Base-by-base conservation (phyloP, 2,797 vertebrate species). In the Scomberomorus guttatus region DNA sequence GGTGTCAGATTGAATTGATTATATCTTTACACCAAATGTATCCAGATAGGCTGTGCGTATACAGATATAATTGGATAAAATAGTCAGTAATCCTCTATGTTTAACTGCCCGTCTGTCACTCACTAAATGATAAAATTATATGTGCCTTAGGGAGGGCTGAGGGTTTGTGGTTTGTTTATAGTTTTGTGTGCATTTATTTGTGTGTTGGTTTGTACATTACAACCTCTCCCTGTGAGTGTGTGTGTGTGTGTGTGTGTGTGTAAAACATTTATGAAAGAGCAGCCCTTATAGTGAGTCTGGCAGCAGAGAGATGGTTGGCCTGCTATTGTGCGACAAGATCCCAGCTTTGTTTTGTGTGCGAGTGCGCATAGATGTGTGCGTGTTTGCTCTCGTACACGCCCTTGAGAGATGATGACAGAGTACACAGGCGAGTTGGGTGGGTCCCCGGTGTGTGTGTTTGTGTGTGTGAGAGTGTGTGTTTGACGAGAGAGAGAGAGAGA, bases 391-490 rank as follows among this genome's bases (percentile, higher is more conserved):
- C 59, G 64, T 61, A 70, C 74, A 82, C 66, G 68, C 84, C 77
- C 85, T 84, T 85, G 88, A 87, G 79, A 82, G 86, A 87, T 87
- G 81, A 88, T 90, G 88, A 92, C 86, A 92, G 81, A 78, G 80
- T 39, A 81, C 80, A 79, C 71, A 61, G 67, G 54, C 77, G 44
- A 81, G 80, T 80, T 88, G 84, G 82, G 91, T 87, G 88, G 82
- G 84, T 87, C 80, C 65, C 52, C 27, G 13, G 68, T 85, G 70
- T 77, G 60, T 63, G 8, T 77, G 69, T 80, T 37, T 72, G 72
- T 54, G 62, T 60, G 77, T 67, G 70, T 52, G 64, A 60, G 76
- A 60, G 76, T 48, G 48, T 74, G 75, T 57, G 58, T 63, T 59
- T 71, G 46, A 44, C n/a, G n/a, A n/a, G n/a, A 71, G 55, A 73